phyloP scores from a whole-genome alignment of 2,888 invertebrate genomes.

The Pandemis corylana region DNA sequence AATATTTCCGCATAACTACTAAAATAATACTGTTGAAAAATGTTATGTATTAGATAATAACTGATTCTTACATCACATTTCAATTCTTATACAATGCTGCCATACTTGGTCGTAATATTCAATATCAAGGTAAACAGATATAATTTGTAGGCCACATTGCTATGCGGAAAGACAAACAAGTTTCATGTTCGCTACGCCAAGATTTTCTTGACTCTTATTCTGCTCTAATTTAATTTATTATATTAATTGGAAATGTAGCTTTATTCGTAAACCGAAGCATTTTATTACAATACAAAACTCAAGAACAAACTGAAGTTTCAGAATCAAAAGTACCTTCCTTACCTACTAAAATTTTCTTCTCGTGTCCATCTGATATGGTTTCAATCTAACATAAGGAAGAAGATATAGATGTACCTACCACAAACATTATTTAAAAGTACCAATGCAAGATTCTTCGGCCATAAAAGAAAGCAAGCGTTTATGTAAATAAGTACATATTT shows the following conservation, averaged over 20 bases:
- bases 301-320: too few relatives aligned
- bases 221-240: too few relatives aligned
- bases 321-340: too few relatives aligned
- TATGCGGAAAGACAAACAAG: constrained; percentile 27
- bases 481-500: background rate
- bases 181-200: background rate
- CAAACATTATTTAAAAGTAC: background rate
- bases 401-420: too few relatives aligned
- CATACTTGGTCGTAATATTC: constrained; percentile 25
- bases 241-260: too few relatives aligned
- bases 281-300: too few relatives aligned
- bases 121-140: constrained; percentile 21
- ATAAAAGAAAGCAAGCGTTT: background rate
- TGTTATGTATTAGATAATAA: background rate
- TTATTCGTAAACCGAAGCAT: too few relatives aligned
- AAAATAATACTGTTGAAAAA: background rate
- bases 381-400: too few relatives aligned
- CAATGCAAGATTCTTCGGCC: background rate
- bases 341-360: too few relatives aligned
- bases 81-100: constrained; percentile 3
- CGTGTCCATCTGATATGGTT: too few relatives aligned
- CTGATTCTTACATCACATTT: constrained; percentile 14
- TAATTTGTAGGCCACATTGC: constrained; percentile 12
- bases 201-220: background rate
- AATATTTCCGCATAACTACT: background rate